Base-by-base conservation (phyloP, 2,797 vertebrate genomes). In the Danionella dracula region DNA sequence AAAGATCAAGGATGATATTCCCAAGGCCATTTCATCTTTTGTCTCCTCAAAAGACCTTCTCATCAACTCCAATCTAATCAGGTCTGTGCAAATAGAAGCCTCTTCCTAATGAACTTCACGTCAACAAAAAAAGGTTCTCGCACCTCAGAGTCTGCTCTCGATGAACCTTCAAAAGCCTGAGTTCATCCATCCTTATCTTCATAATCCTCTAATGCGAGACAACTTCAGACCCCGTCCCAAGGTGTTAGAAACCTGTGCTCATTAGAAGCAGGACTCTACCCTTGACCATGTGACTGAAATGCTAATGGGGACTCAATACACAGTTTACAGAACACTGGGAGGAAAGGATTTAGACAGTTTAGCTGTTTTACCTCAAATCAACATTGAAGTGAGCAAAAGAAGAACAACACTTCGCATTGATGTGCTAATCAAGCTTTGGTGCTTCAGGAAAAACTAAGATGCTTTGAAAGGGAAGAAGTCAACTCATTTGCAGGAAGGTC, bases 131-230 rank as follows among this genome's bases (percentile, higher is more conserved):
- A 67, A 55, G 21, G 27, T 19, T 62, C 51, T 79, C 64, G 6
- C 77, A 56, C 75, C 75, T 75, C 68, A 6, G 19, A 21, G 77
- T 79, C 77, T 79, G 62, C 61, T 11, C 27, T 12, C 20, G 41
- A 74, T 23, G 44, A 31, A 5, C 41, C 59, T 38, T 71, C 60
- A 70, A 68, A 70, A 55, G 54, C 48, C 41, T 49, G n/a, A 27
- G 20, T 68, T 65, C 65, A 48, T 62, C 29, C 45, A 34, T 50
- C 35, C 66, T 68, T 71, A 75, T 72, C 73, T 75, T 41, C 51
- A 51, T 75, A 53, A 75, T 73, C 68, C 70, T n/a, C 57, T 66
- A 66, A 75, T 75, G 73, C 15, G 20, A 29, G 15, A 62, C 53
- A 16, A 4, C 59, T 62, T 59, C 27, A 48, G 31, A n/a, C 27